Base-by-base conservation (phyloP, 1,140 invertebrate species). In the Drosophila nikananu region DNA sequence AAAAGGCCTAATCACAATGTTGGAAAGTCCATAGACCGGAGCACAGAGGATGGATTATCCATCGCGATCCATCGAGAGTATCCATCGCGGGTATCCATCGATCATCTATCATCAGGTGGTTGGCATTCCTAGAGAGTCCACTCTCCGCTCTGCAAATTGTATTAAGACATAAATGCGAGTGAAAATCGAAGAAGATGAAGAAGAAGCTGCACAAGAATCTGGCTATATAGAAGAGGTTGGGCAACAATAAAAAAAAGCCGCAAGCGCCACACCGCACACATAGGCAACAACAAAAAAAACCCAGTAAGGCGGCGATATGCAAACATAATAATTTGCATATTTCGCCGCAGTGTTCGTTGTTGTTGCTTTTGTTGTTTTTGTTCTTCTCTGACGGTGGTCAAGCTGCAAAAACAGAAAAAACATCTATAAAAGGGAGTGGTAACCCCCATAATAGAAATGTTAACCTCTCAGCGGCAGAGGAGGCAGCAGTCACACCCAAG, bases 281-380 rank as follows among this genome's bases (percentile, higher is more conserved):
- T 48, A 76, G 49, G 37, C 46, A 27, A 55, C 46, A 57, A 30
- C 9, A 52, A 21, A 12, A 37, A 54, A 61, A 57, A 73, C 51
- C 15, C 15, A 17, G 54, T 58, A 42, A 60, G 73, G 63, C 73
- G 73, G 73, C 75, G 65, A 79, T 79, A 79, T 79, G 65, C 77
- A 80, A 79, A 78, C 77, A 79, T 79, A 79, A 79, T 80, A 79
- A 79, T 79, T 79, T 81, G 65, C 77, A 80, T 80, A 80, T 80
- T 81, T 66, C 62, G 61, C 58, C 78, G 77, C 78, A 74, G 60
- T 73, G 49, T 81, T 73, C 23, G 39, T 39, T 39, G 62, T 39
- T 37, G 32, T 30, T 72, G 61, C 21, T 55, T 21, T 39, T 37
- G 32, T 30, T 72, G 61, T 30, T 55, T 21, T 30, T 61, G 9